Evolutionary conservation across 2,113 vertebrate genomes (phyloP).

Genomic region (Equus przewalskii): DNA sequence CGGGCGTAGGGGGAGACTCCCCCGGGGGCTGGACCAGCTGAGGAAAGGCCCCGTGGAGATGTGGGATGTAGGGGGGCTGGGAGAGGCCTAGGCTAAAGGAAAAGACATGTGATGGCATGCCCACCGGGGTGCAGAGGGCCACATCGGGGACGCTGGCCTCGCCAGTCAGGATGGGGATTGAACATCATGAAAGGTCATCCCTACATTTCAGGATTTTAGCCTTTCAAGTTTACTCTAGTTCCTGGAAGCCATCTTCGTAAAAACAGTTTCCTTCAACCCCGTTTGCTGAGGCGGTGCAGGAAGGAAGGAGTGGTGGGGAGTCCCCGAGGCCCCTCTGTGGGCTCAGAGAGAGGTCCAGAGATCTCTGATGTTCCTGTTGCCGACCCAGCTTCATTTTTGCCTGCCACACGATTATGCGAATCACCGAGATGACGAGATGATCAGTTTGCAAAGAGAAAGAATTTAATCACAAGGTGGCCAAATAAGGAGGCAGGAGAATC

Average conservation of each 20-base stretch:
- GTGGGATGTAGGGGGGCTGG: fast-evolving
- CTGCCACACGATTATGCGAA: too few relatives aligned
- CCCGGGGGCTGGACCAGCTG: not conserved
- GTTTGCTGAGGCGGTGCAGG: not conserved
- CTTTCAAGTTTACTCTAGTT: not conserved
- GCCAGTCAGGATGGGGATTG: too few relatives aligned
- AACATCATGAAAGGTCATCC: not conserved
- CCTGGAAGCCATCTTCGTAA: not conserved
- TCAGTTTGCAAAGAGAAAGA: too few relatives aligned
- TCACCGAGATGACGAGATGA: too few relatives aligned
- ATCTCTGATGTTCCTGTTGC: not conserved
- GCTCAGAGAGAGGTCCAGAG: not conserved
- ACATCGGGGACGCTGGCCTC: not conserved
- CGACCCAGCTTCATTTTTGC: too few relatives aligned
- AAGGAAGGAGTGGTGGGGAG: not conserved
- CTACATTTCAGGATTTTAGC: not conserved
- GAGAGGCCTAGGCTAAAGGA: not conserved
- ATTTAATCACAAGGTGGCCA: too few relatives aligned
- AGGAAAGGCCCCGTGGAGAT: not conserved
- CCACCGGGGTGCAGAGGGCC: not conserved
- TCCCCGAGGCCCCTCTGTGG: not conserved
- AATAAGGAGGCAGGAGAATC: too few relatives aligned
- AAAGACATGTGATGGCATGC: not conserved
- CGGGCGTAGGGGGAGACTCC: not conserved
- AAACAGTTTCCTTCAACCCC: not conserved